Conservation (phyloP, 2,888 invertebrate species). For the Ctena decussata region DNA sequence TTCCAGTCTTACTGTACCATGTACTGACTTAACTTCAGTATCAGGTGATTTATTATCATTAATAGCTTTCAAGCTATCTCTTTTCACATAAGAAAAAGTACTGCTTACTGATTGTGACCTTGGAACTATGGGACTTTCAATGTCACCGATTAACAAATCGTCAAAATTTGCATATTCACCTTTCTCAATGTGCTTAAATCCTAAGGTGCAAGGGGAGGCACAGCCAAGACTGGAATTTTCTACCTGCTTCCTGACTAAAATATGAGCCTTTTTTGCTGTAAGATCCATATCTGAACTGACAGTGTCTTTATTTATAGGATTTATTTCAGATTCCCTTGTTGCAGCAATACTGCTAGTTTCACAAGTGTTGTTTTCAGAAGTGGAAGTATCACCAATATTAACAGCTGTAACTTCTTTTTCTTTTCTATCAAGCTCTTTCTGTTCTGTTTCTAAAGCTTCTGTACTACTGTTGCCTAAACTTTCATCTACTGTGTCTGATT, state of each 20-base stretch:
- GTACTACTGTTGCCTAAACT: not conserved
- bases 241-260: not conserved
- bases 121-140: constrained; percentile 35
- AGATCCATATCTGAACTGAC: not conserved
- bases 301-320: not conserved
- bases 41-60: not conserved
- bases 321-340: constrained; percentile 6
- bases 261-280: not conserved
- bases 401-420: not conserved
- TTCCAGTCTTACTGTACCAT: too few relatives aligned
- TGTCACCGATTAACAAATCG: constrained; percentile 40
- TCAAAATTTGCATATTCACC: constrained; percentile 65
- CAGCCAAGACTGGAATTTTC: not conserved
- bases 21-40: not conserved
- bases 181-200: constrained; percentile 31
- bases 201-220: not conserved
- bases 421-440: not conserved
- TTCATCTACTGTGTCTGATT: not conserved
- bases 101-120: constrained; percentile 24
- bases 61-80: not conserved
- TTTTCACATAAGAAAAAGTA: not conserved
- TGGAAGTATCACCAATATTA: not conserved
- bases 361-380: not conserved
- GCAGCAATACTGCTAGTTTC: not conserved
- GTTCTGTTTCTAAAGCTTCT: not conserved